Base-by-base conservation (phyloP, 2,113 vertebrate genomes). In the Fregetta grallaria region DNA sequence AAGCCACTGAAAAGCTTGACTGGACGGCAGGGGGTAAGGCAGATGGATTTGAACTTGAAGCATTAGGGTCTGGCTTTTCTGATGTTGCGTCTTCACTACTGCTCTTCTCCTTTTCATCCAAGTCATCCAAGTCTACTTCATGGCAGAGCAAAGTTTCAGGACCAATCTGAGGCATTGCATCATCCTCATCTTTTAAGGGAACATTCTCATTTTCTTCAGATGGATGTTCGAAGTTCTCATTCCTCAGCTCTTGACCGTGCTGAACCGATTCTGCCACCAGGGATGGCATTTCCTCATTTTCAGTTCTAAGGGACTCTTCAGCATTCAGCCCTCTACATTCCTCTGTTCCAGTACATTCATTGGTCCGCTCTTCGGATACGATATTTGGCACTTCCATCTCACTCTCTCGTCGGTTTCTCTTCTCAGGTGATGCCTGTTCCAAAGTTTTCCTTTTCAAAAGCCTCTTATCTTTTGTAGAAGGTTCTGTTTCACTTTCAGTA, bases 41-140 rank as follows among this genome's bases (percentile, higher is more conserved):
- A 71, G 98, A 94, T 1, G 95, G 96, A 20, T 90, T 44, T 4
- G 96, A 82, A 34, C 42, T 88, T 6, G 98, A 96, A 73, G 92
- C 52, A 9, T 11, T 89, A 17, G 93, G 73, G 15, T 98, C 98
- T 3, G 96, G 95, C 76, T 97, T 98, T 73, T 97, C 98, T n/a
- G 98, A 94, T 12, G 65, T 26, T 17, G 97, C 30, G 23, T 99
- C 98, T 45, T 99, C 98, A 27, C 71, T 40, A 11, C 97, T 30
- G 42, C 97, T 97, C 94, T 99, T 99, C 32, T 99, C 99, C 96
- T 99, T 99, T 62, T 99, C 99, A 8, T 99, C 99, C 13, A 98
- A 96, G 90, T 99, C 99, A 36, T 99, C 99, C 93, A 99, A 97
- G 96, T 99, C 99, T 0, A 99, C 99, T 87, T 99, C 99, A 13